Conservation (phyloP, 2,888 invertebrate species). For the Caenorhabditis sp. region DNA sequence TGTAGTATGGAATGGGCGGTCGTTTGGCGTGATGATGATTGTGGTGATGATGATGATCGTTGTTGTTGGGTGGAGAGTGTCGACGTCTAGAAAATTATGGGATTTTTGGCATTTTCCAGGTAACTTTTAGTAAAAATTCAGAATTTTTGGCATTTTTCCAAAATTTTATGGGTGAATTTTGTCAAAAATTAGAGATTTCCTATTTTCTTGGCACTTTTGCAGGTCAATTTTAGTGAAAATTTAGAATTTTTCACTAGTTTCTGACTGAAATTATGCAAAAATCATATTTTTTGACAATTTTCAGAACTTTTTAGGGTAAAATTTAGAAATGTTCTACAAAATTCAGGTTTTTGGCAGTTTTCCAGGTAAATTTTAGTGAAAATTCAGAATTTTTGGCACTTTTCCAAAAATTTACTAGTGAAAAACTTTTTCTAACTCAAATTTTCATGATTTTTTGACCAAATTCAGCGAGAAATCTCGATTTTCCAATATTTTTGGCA, state of each 20-base stretch:
- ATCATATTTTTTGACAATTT: background rate
- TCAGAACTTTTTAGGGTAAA: background rate
- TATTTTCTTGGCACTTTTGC: background rate
- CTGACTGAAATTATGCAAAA: background rate
- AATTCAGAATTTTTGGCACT: background rate
- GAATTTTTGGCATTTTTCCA: background rate
- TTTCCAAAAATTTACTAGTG: too few species aligned
- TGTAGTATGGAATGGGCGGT: background rate
- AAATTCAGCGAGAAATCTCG: background rate
- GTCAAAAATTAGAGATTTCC: background rate
- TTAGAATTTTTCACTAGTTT: background rate
- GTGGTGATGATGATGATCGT: background rate
- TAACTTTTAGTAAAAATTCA: background rate
- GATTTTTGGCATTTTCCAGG: too few species aligned
- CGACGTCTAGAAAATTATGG: slow-evolving; percentile 25
- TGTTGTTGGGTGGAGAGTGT: slow-evolving; percentile 36
- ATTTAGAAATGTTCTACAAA: too few species aligned
- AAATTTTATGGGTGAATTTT: slow-evolving; percentile 2
- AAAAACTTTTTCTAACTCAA: too few species aligned
- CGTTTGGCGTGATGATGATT: slow-evolving; percentile 2
- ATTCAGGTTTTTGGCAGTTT: too few species aligned
- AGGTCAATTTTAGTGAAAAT: background rate
- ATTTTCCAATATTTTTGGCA: too few species aligned
- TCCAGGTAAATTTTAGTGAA: too few species aligned
- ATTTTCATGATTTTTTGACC: background rate